phyloP scores from a whole-genome alignment of 2,888 invertebrate species.

The Rugalucina vietnamica region DNA sequence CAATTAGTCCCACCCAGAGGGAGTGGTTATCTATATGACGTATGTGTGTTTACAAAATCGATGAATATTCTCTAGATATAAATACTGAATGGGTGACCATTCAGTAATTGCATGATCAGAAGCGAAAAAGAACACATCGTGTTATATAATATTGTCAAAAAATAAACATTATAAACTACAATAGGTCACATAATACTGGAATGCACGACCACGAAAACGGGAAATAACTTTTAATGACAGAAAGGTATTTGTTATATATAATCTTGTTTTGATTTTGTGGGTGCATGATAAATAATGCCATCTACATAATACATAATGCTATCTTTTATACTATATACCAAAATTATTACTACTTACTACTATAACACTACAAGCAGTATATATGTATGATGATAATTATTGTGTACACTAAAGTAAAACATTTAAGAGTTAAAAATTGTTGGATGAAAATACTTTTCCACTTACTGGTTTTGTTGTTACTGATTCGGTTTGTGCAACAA shows the following conservation, averaged over 20 bases:
- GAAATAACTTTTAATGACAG: background rate
- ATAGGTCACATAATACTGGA: background rate
- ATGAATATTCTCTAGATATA: too few relatives aligned
- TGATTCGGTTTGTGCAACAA: too few relatives aligned
- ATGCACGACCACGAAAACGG: conserved; percentile 1
- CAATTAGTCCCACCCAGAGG: too few relatives aligned
- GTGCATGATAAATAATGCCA: background rate
- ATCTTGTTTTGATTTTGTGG: background rate
- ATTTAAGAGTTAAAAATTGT: too few relatives aligned
- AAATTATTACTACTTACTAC: background rate
- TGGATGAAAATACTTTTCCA: too few relatives aligned
- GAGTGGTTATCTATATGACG: too few relatives aligned
- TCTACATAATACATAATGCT: too few relatives aligned
- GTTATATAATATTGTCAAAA: background rate
- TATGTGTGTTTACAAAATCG: too few relatives aligned
- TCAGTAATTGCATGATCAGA: background rate
- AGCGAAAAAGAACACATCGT: background rate
- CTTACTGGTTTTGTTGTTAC: too few relatives aligned
- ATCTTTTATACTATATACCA: too few relatives aligned
- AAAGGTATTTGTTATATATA: background rate
- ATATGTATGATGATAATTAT: background rate
- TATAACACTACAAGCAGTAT: background rate
- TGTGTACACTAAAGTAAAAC: too few relatives aligned
- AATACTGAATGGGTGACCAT: background rate
- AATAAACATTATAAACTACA: background rate